Base-by-base conservation (phyloP, 2,113 vertebrate genomes). In the Brachypodius melanocephalos region DNA sequence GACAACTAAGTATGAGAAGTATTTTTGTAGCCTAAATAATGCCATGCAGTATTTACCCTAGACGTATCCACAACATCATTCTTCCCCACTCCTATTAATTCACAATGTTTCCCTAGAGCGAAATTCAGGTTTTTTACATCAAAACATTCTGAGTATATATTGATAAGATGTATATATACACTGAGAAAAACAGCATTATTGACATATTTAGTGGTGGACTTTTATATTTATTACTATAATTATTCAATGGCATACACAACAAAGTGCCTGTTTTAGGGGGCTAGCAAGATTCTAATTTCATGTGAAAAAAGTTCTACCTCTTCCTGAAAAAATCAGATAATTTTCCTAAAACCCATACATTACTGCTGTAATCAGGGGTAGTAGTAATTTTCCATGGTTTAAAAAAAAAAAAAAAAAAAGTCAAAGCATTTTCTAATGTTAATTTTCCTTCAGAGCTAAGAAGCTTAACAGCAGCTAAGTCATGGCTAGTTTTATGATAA, bases 401-500 rank as follows among this genome's bases (percentile, higher is more conserved):
- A 59, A 71, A 71, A 94, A 93, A 34, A 59, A 71, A 71, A 94
- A 93, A 96, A 32, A 48, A n/a, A 52, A 15, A 59, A 84, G 45
- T 77, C 84, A 94, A 91, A 93, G 78, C 55, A 89, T 97, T 97
- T 88, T 96, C 77, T 62, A 71, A 46, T 22, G 51, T 81, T 97
- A 52, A 80, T 95, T 92, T 83, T 93, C 92, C 85, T 90, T 92
- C 87, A 88, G 91, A 83, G 95, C 52, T 93, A 96, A 97, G 96
- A 61, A 95, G 76, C 96, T 96, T 97, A 98, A 94, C 85, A 96
- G 77, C 63, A 95, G 68, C 88, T 97, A 96, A 96, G 96, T 92
- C 96, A 96, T 85, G 91, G 46, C 85, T 77, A 96, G 87, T 88
- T 97, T 98, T 97, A 97, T 92, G 89, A 90, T 79, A 94, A 93